Conservation (phyloP, 2,888 invertebrate genomes). For the Torymus tubicola region DNA sequence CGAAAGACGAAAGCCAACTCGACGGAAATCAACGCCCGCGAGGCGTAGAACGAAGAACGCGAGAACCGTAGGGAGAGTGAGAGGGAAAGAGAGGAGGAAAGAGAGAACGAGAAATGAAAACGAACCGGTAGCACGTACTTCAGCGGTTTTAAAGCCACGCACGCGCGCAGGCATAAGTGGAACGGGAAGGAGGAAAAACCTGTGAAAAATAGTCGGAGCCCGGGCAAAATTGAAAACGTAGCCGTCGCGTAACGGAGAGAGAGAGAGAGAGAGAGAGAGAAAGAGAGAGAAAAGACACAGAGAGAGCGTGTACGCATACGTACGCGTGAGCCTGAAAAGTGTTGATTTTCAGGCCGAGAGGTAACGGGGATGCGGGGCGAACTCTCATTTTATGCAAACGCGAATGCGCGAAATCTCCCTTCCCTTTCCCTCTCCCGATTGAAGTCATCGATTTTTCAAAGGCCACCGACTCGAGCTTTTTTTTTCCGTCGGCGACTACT, state of each 20-base stretch:
- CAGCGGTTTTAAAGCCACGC: constrained; percentile 25
- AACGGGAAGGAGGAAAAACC: constrained; percentile 34
- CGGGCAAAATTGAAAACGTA: constrained; percentile 60
- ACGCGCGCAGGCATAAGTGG: constrained; percentile 24
- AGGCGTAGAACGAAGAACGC: neutral
- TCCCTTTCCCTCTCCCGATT: constrained; percentile 53
- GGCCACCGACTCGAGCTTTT: constrained; percentile 55
- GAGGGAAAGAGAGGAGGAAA: constrained; percentile 9
- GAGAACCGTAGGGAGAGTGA: neutral
- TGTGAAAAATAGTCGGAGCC: constrained; percentile 55
- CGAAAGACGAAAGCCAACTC: constrained; percentile 18
- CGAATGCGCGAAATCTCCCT: constrained; percentile 58
- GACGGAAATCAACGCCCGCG: constrained; percentile 32
- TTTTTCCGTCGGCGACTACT: neutral
- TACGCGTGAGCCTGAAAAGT: constrained; percentile 33
- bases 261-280: neutral
- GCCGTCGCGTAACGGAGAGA: constrained; percentile 2
- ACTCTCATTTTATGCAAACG: constrained; percentile 67
- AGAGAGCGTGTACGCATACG: too few relatives aligned
- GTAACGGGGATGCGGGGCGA: constrained; percentile 9
- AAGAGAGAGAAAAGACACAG: neutral
- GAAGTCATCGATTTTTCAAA: constrained; percentile 65
- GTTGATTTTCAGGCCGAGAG: constrained; percentile 40
- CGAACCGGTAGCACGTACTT: constrained; percentile 42
- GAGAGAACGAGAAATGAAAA: constrained; percentile 43